A percentile compares a stretch with the other conserved stretches of the same genome.
phyloP scores from a whole-genome alignment of 2,797 vertebrate genomes.

The Pantherophis alleghaniensis region DNA sequence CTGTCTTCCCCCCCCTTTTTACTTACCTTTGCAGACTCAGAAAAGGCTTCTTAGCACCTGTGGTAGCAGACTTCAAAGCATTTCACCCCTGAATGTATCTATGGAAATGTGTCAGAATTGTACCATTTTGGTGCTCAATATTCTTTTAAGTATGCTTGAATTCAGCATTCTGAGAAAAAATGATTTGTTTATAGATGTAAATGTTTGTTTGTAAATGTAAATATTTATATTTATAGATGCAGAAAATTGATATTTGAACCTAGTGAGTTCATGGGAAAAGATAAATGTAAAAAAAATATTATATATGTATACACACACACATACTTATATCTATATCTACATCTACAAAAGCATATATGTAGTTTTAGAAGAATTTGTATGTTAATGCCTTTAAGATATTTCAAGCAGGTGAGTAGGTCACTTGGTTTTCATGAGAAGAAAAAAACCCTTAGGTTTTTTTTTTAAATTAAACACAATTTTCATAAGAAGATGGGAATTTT shows the following conservation, averaged over 20 bases:
- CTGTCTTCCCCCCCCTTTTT: too few species aligned
- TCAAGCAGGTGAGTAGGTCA: background rate
- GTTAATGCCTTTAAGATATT: background rate
- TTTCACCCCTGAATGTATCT: too few species aligned
- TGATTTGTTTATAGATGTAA: background rate
- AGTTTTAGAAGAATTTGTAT: background rate
- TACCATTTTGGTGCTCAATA: background rate
- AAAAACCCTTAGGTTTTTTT: background rate
- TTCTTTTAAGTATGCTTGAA: background rate
- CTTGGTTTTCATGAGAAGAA: background rate
- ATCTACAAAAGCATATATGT: background rate
- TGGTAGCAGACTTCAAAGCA: too few species aligned
- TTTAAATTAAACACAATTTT: background rate
- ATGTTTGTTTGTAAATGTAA: background rate
- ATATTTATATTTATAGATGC: background rate
- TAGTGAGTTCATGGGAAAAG: background rate
- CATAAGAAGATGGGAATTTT: background rate
- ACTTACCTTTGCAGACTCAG: too few species aligned
- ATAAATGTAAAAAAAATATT: background rate
- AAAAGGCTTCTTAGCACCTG: too few species aligned
- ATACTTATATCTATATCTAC: background rate
- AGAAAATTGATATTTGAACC: background rate
- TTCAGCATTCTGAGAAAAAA: background rate
- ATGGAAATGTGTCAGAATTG: background rate
- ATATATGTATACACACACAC: too few species aligned